These are phyloP conservation scores for Nannobrachium achirus DNA, from an alignment of 2,113 vertebrate genomes.

Conservation along the genomic window DNA sequence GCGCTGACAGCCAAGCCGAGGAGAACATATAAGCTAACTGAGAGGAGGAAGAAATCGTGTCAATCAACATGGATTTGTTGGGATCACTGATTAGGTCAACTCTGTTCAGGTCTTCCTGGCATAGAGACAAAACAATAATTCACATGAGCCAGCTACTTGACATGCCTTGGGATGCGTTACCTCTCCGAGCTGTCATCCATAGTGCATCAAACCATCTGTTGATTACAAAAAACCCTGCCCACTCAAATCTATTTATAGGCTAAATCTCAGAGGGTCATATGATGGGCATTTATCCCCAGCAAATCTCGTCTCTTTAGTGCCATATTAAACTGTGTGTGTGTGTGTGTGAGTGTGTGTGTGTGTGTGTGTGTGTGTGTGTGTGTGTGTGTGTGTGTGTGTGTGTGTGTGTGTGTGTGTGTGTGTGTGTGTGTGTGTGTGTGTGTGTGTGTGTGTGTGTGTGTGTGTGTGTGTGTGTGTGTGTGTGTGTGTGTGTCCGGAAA, in stretches of 20 bases:
- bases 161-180: constrained; percentile 63
- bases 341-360: too few relatives aligned
- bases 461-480: too few relatives aligned
- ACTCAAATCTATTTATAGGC: constrained; percentile 39
- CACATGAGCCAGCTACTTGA: constrained; percentile 67
- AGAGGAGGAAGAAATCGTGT: constrained; percentile 51
- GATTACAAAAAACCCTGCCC: constrained; percentile 50
- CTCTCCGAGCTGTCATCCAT: constrained; percentile 76
- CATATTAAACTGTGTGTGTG: background rate
- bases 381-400: too few relatives aligned
- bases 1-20: constrained; percentile 42
- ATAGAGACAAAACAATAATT: constrained; percentile 51
- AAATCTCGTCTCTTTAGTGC: background rate
- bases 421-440: too few relatives aligned
- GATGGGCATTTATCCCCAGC: constrained; percentile 14
- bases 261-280: constrained; percentile 36
- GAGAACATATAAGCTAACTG: constrained; percentile 37
- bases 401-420: too few relatives aligned
- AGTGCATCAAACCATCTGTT: constrained; percentile 77
- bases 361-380: too few relatives aligned
- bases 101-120: constrained; percentile 51
- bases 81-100: constrained; percentile 52
- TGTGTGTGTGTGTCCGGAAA: too few relatives aligned
- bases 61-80: constrained; percentile 53
- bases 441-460: too few relatives aligned